Conservation (phyloP, 2,888 invertebrate genomes). For the Metopia argyrocephala region DNA sequence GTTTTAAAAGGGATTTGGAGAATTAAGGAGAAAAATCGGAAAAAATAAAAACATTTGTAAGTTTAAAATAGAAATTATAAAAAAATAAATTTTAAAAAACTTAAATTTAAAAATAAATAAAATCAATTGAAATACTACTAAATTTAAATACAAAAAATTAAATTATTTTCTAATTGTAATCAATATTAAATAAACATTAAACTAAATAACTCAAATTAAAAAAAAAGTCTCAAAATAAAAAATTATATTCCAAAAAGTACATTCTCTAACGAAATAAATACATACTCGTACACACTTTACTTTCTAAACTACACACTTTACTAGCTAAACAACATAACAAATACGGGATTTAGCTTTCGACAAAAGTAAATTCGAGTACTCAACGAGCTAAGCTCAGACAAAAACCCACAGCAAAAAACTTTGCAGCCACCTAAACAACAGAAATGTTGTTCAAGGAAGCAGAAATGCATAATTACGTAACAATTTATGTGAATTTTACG, state of each 20-base stretch:
- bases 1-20: slow-evolving; percentile 34
- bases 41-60: slow-evolving; percentile 39
- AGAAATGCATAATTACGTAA: no score
- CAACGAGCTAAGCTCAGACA: no score
- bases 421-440: no score
- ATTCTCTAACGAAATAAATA: no score
- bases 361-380: no score
- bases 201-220: neutral
- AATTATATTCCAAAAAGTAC: no score
- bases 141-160: neutral
- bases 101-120: neutral
- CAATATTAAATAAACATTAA: neutral
- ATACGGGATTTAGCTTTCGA: no score
- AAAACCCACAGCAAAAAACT: no score
- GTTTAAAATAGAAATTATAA: neutral
- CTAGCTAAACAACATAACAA: no score
- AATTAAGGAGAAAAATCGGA: slow-evolving; percentile 44
- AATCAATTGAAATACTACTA: neutral
- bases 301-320: neutral
- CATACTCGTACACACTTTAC: neutral
- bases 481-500: no score
- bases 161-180: no score
- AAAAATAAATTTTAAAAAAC: neutral
- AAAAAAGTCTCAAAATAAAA: neutral
- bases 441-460: no score